Evolutionary conservation across 2,113 vertebrate species (phyloP).

Genomic region (Jaculus jaculus): DNA sequence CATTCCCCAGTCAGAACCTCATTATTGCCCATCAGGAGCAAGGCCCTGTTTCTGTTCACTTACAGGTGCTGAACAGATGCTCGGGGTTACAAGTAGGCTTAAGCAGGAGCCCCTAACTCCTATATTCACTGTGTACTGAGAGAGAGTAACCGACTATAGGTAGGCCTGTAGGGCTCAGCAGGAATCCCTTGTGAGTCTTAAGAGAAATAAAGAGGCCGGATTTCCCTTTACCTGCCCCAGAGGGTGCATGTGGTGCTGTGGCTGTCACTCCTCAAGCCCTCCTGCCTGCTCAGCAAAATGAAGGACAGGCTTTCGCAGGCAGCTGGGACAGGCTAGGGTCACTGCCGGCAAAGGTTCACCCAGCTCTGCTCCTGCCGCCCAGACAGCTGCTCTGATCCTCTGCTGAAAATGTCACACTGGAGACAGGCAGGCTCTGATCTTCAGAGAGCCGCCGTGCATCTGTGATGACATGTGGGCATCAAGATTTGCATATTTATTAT

Average conservation of each 20-base stretch:
- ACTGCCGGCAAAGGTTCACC: conserved; percentile 67
- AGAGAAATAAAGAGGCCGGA: conserved; percentile 2
- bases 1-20: background rate
- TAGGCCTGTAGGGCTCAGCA: background rate
- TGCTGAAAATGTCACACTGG: conserved; percentile 83
- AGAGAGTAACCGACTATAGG: background rate
- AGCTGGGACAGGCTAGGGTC: conserved; percentile 65
- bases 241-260: background rate
- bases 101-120: background rate
- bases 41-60: background rate
- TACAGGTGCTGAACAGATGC: background rate
- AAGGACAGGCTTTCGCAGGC: conserved; percentile 64
- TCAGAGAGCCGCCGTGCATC: conserved; percentile 81
- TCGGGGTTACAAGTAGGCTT: background rate
- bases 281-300: conserved; percentile 54
- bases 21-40: background rate
- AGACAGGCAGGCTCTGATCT: conserved; percentile 85
- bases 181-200: conserved; percentile 13
- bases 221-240: background rate
- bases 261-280: conserved; percentile 59
- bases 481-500: conserved; percentile 91
- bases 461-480: conserved; percentile 86
- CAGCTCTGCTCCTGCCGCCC: conserved; percentile 73
- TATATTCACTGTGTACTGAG: background rate
- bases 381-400: conserved; percentile 82